Conservation (phyloP, 2,797 vertebrate species). For the Diplodus sargus region DNA sequence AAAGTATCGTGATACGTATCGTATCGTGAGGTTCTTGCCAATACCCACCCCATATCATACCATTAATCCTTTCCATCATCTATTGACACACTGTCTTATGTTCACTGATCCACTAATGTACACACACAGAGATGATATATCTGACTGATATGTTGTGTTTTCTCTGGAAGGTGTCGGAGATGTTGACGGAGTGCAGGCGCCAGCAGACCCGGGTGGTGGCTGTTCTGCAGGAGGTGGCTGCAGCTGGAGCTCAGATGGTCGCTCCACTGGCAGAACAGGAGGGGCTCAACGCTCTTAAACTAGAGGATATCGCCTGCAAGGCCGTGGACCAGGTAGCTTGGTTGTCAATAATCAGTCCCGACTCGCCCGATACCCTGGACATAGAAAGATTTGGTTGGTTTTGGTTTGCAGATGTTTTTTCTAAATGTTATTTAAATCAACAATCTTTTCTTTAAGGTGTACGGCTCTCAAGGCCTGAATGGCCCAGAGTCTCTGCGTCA, state of each 20-base stretch:
- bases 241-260: constrained; percentile 91
- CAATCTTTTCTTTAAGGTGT: constrained; percentile 82
- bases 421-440: neutral
- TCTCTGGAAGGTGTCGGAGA: constrained; percentile 87
- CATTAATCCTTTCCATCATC: neutral
- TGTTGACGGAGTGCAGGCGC: constrained; percentile 90
- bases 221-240: constrained; percentile 94
- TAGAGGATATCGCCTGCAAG: constrained; percentile 91
- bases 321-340: constrained; percentile 90
- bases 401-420: neutral
- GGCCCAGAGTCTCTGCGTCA: constrained; percentile 92
- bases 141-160: neutral
- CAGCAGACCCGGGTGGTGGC: constrained; percentile 94
- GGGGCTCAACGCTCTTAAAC: constrained; percentile 86
- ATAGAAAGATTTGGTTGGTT: neutral
- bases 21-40: no score
- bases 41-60: no score
- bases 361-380: neutral
- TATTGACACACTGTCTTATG: neutral
- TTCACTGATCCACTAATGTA: neutral
- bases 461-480: constrained; percentile 87
- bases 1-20: no score
- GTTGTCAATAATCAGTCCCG: neutral
- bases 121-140: neutral
- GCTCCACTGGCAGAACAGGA: constrained; percentile 91